Percentiles rank a stretch among this genome's conserved stretches.
Conservation (phyloP, 2,113 vertebrate genomes). For the Poeciliopsis retropinna region DNA sequence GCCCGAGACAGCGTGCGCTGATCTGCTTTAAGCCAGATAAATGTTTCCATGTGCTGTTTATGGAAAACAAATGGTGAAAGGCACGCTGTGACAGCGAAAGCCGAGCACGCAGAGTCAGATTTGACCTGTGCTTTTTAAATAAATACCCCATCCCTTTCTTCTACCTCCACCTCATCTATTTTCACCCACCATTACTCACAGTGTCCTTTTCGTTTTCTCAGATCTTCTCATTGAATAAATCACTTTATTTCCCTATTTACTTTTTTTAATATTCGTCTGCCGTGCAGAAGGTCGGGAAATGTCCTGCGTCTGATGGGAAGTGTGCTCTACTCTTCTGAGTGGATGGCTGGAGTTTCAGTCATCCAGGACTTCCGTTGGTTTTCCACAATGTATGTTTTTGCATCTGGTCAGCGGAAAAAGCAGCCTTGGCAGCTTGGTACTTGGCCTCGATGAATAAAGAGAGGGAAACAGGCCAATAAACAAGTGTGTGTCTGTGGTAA, state of each 20-base stretch:
- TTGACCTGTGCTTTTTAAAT: constrained; percentile 81
- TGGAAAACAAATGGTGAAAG: constrained; percentile 89
- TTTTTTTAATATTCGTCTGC: constrained; percentile 56
- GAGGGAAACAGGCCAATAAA: constrained; percentile 50
- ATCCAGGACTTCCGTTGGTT: constrained; percentile 42
- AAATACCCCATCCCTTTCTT: constrained; percentile 66
- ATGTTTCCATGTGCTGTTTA: constrained; percentile 91
- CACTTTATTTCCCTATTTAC: constrained; percentile 26
- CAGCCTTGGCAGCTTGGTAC: constrained; percentile 19
- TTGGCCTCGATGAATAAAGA: constrained; percentile 15
- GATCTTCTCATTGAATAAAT: constrained; percentile 10
- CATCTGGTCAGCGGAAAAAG: constrained; percentile 37
- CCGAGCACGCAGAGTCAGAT: constrained; percentile 68
- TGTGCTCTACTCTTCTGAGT: constrained; percentile 18
- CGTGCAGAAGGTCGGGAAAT: constrained; percentile 16
- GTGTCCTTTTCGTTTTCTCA: constrained; percentile 7
- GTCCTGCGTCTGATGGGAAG: constrained; percentile 34
- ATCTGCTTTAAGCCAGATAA: constrained; percentile 84
- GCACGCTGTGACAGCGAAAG: constrained; percentile 82
- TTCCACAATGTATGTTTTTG: constrained; percentile 40
- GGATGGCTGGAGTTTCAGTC: constrained; percentile 35
- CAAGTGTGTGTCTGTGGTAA: constrained; percentile 38
- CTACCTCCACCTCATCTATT: constrained; percentile 58
- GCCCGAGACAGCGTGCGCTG: constrained; percentile 68
- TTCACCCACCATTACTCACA: constrained; percentile 7